Base-by-base conservation (phyloP, 2,888 invertebrate species). In the Ochropleura plecta region DNA sequence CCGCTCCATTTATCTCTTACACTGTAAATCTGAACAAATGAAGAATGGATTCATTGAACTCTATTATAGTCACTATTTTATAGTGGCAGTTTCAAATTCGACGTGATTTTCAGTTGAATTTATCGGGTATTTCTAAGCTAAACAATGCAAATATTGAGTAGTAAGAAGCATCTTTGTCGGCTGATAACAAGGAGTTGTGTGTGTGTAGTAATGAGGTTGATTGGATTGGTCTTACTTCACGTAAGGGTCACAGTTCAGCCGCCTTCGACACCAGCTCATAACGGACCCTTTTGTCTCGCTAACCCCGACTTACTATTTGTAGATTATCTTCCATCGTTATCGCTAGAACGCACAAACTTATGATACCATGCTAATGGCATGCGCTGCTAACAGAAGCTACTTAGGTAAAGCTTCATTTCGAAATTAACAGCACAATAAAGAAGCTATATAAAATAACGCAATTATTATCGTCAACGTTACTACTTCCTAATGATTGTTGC, bases 1-100 rank as follows among this genome's bases (percentile, higher is more conserved):
- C 90, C 91, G 92, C 89, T 92, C 90, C 90, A 91, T 92, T 90
- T 92, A 91, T 89, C 88, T 90, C 67, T 85, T 88, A 87, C 86
- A 88, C 82, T 81, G 82, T 88, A 85, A 90, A 89, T 87, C 88
- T 90, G 88, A 83, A 89, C 89, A 90, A 90, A 90, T 89, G 84
- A 85, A 84, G 84, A 89, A 89, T 87, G 84, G 82, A 88, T 87
- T 84, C 88, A 89, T 86, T 91, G 88, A 90, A 90, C 90, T 89
- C 82, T 84, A 78, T 79, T 82, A 79, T 81, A 79, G 79, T 78
- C 71, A 82, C 76, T 81, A 85, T 88, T 84, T 59, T 67, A 82
- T 76, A 67, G 48, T 49, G 42, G 73, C 46, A 73, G 64, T 68
- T 79, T 82, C 67, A 73, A 79, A 79, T 74, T 65, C 57, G 70